Conservation (phyloP, 2,113 vertebrate species). For the Calcarius ornatus region DNA sequence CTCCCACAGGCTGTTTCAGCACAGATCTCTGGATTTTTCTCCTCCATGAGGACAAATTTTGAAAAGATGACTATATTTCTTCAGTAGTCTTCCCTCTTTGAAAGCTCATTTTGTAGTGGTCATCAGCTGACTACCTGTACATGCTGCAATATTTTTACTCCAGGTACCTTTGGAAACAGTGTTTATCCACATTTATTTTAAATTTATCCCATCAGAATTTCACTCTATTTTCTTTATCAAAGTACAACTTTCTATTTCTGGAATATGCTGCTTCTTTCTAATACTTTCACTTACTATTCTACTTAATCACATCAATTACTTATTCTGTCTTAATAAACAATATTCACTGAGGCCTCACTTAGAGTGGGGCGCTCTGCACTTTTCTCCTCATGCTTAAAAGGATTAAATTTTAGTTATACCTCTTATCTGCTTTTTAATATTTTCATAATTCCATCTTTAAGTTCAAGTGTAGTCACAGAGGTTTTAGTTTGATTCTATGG, state of each 20-base stretch:
- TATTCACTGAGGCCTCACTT: not conserved
- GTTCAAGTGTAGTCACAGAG: not conserved
- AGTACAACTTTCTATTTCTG: not conserved
- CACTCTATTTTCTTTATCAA: not conserved
- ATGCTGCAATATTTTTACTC: not conserved
- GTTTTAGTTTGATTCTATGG: not conserved
- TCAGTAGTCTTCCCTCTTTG: not conserved
- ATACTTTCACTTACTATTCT: not conserved
- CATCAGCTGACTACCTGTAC: accelerated
- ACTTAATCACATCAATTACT: not conserved
- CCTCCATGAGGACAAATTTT: not conserved
- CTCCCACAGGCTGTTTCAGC: not conserved
- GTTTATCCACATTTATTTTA: not conserved
- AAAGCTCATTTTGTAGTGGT: not conserved
- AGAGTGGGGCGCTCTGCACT: not conserved
- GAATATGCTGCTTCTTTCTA: not conserved
- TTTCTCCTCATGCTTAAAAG: not conserved
- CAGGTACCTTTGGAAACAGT: not conserved
- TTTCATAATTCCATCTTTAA: not conserved
- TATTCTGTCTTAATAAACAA: not conserved
- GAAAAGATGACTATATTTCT: not conserved
- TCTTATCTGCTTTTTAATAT: not conserved
- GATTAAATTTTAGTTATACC: not conserved
- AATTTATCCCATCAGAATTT: not conserved
- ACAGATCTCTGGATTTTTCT: not conserved